Percentiles rank a stretch among this genome's conserved stretches.
Evolutionary conservation across 2,888 invertebrate genomes (phyloP).

Genomic region (Frankliniella intonsa): DNA sequence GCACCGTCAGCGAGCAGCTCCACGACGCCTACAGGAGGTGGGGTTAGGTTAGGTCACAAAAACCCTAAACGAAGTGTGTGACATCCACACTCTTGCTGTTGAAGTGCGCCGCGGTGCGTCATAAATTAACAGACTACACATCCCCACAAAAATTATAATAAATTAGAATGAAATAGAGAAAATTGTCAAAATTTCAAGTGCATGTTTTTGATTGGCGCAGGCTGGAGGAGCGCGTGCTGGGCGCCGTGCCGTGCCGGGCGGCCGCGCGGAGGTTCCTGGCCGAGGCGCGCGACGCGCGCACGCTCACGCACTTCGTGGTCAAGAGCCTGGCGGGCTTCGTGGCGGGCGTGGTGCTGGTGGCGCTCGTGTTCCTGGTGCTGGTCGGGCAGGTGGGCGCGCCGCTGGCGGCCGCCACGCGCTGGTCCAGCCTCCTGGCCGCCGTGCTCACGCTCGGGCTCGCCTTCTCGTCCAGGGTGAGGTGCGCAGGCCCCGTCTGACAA

Average conservation of each 20-base stretch:
- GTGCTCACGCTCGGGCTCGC: slow-evolving; percentile 6
- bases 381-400: slow-evolving; percentile 3
- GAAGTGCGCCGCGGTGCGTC: too few species aligned
- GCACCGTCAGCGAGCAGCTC: not conserved
- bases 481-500: too few species aligned
- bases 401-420: not conserved
- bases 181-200: too few species aligned
- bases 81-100: too few species aligned
- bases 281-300: not conserved
- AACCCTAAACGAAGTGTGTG: too few species aligned
- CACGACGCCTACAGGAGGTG: not conserved
- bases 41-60: too few species aligned
- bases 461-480: not conserved
- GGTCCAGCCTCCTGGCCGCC: not conserved
- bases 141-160: too few species aligned
- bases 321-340: slow-evolving; percentile 5
- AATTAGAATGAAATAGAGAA: too few species aligned
- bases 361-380: not conserved
- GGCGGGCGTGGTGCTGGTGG: not conserved
- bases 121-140: too few species aligned
- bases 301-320: slow-evolving; percentile 21
- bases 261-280: not conserved
- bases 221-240: not conserved
- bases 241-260: not conserved
- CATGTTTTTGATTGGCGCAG: not conserved